Conservation (phyloP, 2,113 vertebrate genomes). For the Macaca fascicularis region DNA sequence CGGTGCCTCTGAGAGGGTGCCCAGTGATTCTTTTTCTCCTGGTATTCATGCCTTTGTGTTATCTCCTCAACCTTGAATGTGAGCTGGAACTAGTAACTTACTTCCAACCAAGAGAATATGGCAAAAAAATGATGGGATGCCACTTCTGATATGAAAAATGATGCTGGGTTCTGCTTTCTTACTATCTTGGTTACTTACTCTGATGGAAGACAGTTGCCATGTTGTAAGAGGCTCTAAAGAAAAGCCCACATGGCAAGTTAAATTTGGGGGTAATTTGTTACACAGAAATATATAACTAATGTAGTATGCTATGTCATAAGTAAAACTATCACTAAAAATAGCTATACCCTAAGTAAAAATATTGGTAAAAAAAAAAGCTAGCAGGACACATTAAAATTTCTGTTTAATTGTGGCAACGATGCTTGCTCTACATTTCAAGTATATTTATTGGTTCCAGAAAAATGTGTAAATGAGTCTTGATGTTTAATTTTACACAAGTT, state of each 20-base stretch:
- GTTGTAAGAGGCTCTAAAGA: not conserved
- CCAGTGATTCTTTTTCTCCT: rapidly evolving
- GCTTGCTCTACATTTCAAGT: not conserved
- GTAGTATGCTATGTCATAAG: not conserved
- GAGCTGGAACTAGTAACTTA: not conserved
- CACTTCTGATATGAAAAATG: not conserved
- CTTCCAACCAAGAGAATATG: not conserved
- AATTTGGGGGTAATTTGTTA: not conserved
- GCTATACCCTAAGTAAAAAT: not conserved
- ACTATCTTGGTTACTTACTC: not conserved
- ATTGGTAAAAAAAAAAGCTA: not conserved
- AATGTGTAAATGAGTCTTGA: not conserved
- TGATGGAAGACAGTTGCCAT: not conserved
- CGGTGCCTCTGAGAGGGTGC: not conserved
- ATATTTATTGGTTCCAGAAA: not conserved
- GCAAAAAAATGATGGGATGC: not conserved
- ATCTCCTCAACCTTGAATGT: not conserved
- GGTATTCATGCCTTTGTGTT: not conserved
- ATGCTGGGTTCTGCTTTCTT: not conserved
- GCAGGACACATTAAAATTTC: not conserved
- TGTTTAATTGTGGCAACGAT: not conserved
- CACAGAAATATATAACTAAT: not conserved
- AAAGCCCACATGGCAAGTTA: not conserved
- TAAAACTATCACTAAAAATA: not conserved
- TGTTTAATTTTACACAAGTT: not conserved